These are phyloP conservation scores for Amblyraja radiata DNA, from an alignment of 2,797 vertebrate genomes.

Conservation along the genomic window DNA sequence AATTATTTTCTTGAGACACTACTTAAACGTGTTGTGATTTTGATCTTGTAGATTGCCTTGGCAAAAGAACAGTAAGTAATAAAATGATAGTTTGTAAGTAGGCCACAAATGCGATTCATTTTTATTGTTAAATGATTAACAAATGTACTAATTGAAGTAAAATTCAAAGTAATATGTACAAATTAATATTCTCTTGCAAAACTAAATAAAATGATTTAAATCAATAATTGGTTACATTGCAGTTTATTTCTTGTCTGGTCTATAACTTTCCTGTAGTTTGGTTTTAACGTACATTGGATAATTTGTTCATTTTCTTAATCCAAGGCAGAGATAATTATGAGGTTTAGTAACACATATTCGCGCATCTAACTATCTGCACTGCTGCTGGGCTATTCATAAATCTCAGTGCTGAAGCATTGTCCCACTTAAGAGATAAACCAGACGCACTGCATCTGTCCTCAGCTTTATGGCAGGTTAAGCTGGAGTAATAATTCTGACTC, in stretches of 20 bases:
- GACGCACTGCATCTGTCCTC: too few relatives aligned
- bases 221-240: conserved; percentile 41
- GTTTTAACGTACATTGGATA: not conserved
- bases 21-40: conserved; percentile 52
- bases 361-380: too few relatives aligned
- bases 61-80: conserved; percentile 49
- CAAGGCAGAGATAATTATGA: not conserved
- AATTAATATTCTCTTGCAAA: conserved; percentile 79
- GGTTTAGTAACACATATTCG: not conserved
- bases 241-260: not conserved
- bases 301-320: not conserved
- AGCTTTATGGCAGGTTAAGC: too few relatives aligned
- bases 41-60: conserved; percentile 56
- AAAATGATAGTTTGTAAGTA: conserved; percentile 49
- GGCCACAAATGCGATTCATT: conserved; percentile 54
- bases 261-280: not conserved
- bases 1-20: conserved; percentile 50
- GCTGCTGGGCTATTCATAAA: too few relatives aligned
- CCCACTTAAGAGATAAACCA: too few relatives aligned
- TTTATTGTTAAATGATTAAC: conserved; percentile 55
- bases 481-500: not conserved
- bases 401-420: too few relatives aligned
- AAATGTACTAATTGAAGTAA: conserved; percentile 63
- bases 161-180: conserved; percentile 73
- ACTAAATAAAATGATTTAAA: conserved; percentile 80